phyloP scores from a whole-genome alignment of 2,888 invertebrate species.

The Microctonus brassicae region DNA sequence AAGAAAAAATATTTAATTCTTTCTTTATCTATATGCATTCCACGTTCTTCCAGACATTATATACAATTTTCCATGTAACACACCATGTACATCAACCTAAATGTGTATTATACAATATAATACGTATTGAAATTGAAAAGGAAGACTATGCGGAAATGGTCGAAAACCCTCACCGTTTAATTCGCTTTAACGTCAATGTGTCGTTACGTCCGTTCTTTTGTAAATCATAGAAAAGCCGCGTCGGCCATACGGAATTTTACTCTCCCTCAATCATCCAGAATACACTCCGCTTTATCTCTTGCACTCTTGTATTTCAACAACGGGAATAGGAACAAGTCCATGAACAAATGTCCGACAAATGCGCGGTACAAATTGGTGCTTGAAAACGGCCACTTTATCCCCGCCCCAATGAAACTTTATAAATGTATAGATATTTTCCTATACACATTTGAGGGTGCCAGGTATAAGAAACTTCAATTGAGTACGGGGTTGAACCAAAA shows the following conservation, averaged over 20 bases:
- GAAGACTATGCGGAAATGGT: constrained; percentile 18
- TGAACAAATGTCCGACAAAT: constrained; percentile 18
- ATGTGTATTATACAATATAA: neutral
- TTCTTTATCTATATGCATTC: no score
- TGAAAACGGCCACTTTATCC: constrained; percentile 17
- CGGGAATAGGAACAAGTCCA: neutral
- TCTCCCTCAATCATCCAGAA: no score
- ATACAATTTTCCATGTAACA: no score
- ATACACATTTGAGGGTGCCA: constrained; percentile 7
- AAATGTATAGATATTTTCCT: neutral
- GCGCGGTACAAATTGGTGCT: constrained; percentile 13
- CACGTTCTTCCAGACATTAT: no score
- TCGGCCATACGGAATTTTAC: neutral
- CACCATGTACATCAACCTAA: neutral
- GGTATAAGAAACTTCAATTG: constrained; percentile 12
- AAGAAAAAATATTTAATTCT: no score
- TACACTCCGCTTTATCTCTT: neutral
- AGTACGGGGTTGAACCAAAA: neutral
- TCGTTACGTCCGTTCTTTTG: constrained; percentile 29
- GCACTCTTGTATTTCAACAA: neutral
- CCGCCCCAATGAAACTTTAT: neutral
- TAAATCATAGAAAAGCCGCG: constrained; percentile 13
- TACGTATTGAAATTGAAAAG: constrained; percentile 5
- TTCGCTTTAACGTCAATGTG: constrained; percentile 27
- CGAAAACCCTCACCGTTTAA: constrained; percentile 24